Conservation (phyloP, 1,140 invertebrate genomes). For the Eriosoma lanigerum region DNA sequence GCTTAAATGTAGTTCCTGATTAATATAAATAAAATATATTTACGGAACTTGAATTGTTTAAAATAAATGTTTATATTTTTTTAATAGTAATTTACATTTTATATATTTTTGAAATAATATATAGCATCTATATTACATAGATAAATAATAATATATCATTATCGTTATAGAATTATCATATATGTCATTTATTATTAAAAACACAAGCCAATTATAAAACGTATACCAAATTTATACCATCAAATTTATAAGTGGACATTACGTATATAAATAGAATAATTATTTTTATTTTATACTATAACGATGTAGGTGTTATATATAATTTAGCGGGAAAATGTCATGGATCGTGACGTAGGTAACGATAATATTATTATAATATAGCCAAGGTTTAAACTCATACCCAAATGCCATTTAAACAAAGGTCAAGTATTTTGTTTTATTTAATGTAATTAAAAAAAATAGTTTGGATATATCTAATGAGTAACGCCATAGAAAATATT, state of each 20-base stretch:
- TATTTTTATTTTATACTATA: neutral
- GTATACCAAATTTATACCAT: neutral
- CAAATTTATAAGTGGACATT: neutral
- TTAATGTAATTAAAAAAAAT: conserved; percentile 43
- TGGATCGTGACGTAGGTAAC: neutral
- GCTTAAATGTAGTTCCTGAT: no score
- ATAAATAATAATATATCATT: no score
- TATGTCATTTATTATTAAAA: no score
- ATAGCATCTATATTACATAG: no score
- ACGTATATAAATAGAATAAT: neutral
- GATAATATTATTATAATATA: conserved; percentile 11
- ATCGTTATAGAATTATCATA: no score
- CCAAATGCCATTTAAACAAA: conserved; percentile 43
- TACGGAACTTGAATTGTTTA: no score
- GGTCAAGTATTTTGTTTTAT: conserved; percentile 22
- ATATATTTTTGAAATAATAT: no score
- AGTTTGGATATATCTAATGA: neutral
- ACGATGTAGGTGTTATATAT: neutral
- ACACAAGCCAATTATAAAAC: no score
- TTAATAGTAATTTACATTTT: no score
- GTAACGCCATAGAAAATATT: no score
- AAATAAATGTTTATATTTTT: no score
- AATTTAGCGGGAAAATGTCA: conserved; percentile 18
- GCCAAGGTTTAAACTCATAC: neutral
- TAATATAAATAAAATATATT: no score